Conservation (phyloP, 2,888 invertebrate species). For the Dasysyrphus albostriatus region DNA sequence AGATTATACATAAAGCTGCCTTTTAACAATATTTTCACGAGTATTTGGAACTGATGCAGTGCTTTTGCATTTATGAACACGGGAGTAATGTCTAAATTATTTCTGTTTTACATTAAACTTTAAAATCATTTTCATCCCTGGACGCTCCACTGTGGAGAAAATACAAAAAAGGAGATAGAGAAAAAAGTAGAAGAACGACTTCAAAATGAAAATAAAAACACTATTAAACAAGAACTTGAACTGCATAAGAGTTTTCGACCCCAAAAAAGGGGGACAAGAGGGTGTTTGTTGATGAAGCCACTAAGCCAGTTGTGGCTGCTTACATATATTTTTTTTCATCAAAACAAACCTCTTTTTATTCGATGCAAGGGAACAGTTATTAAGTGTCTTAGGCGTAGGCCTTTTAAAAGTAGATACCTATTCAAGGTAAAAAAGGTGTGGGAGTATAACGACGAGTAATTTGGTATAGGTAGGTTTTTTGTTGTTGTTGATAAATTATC, state of each 20-base stretch:
- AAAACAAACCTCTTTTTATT: slow-evolving; percentile 20
- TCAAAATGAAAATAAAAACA: slow-evolving; percentile 25
- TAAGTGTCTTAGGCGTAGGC: not conserved
- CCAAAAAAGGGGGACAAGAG: slow-evolving; percentile 1
- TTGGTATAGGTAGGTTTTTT: no score
- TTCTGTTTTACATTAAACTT: no score
- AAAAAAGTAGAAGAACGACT: slow-evolving; percentile 40
- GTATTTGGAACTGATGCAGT: no score
- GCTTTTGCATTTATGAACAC: no score
- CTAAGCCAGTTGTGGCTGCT: not conserved
- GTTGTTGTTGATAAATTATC: no score
- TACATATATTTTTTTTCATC: not conserved
- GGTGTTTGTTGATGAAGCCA: slow-evolving; percentile 5
- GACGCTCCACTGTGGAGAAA: not conserved
- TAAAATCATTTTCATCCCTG: slow-evolving; percentile 6
- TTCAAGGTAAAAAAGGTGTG: not conserved
- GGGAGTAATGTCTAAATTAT: no score
- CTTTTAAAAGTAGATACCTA: not conserved
- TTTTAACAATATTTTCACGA: no score
- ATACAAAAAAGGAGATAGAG: not conserved
- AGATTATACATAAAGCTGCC: no score
- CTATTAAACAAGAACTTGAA: slow-evolving; percentile 37
- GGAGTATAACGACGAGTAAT: not conserved
- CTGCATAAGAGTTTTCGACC: slow-evolving; percentile 43
- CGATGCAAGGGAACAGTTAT: not conserved